Evolutionary conservation across 2,113 vertebrate genomes (phyloP).

Genomic region (Microtus ochrogaster): DNA sequence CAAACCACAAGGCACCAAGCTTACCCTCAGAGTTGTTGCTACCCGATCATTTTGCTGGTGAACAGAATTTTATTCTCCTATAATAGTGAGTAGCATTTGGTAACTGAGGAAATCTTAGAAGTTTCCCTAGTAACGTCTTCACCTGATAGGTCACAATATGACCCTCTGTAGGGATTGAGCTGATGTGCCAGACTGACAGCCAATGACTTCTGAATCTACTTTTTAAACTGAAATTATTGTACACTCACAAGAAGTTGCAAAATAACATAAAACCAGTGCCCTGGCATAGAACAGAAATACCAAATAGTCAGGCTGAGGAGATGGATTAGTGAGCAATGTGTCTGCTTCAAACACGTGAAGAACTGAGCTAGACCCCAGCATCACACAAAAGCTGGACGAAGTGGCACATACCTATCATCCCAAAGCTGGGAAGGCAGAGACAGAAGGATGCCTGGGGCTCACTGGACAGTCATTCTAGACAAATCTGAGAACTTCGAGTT

Average conservation of each 20-base stretch:
- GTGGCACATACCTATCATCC: not conserved
- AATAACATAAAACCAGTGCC: not conserved
- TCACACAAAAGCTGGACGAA: not conserved
- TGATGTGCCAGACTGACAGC: not conserved
- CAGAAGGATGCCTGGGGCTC: not conserved
- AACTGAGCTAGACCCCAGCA: not conserved
- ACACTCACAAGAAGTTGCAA: not conserved
- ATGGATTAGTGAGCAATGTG: not conserved
- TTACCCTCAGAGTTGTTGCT: not conserved
- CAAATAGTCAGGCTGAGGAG: too few relatives aligned
- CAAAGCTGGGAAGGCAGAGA: not conserved
- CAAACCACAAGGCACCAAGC: rapidly evolving
- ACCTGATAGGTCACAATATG: not conserved
- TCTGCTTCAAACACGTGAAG: not conserved
- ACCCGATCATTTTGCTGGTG: not conserved
- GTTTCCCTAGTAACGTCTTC: not conserved
- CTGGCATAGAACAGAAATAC: too few relatives aligned
- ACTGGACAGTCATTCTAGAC: not conserved
- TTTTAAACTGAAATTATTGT: not conserved
- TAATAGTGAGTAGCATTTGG: not conserved
- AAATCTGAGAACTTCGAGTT: not conserved
- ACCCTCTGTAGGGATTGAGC: not conserved
- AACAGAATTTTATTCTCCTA: not conserved
- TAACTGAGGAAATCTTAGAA: not conserved
- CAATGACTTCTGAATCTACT: not conserved